phyloP scores from a whole-genome alignment of 1,140 invertebrate genomes.

The Cotesia vestalis region DNA sequence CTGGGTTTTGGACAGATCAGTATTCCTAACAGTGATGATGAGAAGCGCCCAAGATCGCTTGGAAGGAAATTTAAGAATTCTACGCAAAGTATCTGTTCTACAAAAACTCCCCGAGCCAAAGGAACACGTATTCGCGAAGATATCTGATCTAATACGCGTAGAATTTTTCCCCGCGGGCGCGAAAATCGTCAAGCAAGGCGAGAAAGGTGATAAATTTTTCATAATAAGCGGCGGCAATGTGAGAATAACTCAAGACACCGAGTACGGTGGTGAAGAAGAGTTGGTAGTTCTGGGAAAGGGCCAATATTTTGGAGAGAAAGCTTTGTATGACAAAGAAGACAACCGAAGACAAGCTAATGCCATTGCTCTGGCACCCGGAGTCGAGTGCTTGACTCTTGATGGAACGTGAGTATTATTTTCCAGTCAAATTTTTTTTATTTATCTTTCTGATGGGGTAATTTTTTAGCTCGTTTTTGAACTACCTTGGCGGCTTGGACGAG shows the following conservation, averaged over 20 bases:
- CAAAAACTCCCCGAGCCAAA: conserved; percentile 72
- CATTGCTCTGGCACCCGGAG: conserved; percentile 84
- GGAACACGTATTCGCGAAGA: conserved; percentile 78
- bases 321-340: conserved; percentile 75
- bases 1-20: conserved; percentile 83
- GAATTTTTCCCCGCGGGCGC: conserved; percentile 86
- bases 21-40: conserved; percentile 89
- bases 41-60: conserved; percentile 77
- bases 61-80: conserved; percentile 79
- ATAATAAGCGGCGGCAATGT: conserved; percentile 93
- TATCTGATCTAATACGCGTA: conserved; percentile 86
- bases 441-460: conserved; percentile 11
- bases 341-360: conserved; percentile 89
- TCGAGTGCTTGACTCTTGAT: conserved; percentile 90
- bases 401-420: conserved; percentile 71
- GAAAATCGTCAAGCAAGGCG: conserved; percentile 91
- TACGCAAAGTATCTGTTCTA: conserved; percentile 82
- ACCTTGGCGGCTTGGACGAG: conserved; percentile 64
- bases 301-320: conserved; percentile 83
- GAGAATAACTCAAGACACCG: conserved; percentile 74
- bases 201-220: conserved; percentile 94
- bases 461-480: conserved; percentile 66
- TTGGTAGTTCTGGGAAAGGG: conserved; percentile 75
- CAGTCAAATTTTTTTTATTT: conserved; percentile 15
- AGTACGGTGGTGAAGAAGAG: conserved; percentile 68